A percentile compares a stretch with the other conserved stretches of the same genome.
Evolutionary conservation across 2,113 vertebrate genomes (phyloP).

Genomic region (Turdus rufiventris): DNA sequence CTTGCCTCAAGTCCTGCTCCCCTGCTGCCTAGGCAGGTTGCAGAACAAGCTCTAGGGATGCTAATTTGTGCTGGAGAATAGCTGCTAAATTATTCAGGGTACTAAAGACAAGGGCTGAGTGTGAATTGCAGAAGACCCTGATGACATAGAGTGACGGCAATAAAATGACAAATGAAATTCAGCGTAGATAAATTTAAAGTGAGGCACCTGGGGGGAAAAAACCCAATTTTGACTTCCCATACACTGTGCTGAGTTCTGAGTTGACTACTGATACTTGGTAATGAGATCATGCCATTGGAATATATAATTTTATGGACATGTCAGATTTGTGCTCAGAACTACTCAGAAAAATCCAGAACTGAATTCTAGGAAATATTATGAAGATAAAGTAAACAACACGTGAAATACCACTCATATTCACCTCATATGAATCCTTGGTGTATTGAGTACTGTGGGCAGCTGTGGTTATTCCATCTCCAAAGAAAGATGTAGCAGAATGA

Average conservation of each 20-base stretch:
- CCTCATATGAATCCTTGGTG: not conserved
- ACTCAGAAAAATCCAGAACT: not conserved
- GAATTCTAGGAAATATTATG: not conserved
- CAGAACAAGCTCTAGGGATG: not conserved
- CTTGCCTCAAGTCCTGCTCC: constrained; percentile 4
- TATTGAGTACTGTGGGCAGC: not conserved
- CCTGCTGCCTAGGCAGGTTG: not conserved
- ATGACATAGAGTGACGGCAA: not conserved
- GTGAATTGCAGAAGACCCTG: constrained; percentile 1
- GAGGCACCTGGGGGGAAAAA: not conserved
- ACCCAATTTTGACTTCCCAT: not conserved
- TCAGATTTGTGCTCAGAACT: not conserved
- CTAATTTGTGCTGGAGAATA: constrained; percentile 6
- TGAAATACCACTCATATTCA: not conserved
- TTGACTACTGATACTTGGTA: not conserved
- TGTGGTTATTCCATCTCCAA: not conserved
- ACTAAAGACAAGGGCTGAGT: constrained; percentile 30
- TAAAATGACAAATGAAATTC: constrained; percentile 22
- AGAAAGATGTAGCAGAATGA: not conserved
- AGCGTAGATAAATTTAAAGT: not conserved
- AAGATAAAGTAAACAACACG: not conserved
- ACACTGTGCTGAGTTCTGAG: not conserved
- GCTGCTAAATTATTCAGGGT: constrained; percentile 40
- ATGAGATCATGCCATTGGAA: not conserved
- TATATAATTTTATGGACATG: not conserved